Evolutionary conservation across 2,888 invertebrate species (phyloP).

Genomic region (Eledona agricola): DNA sequence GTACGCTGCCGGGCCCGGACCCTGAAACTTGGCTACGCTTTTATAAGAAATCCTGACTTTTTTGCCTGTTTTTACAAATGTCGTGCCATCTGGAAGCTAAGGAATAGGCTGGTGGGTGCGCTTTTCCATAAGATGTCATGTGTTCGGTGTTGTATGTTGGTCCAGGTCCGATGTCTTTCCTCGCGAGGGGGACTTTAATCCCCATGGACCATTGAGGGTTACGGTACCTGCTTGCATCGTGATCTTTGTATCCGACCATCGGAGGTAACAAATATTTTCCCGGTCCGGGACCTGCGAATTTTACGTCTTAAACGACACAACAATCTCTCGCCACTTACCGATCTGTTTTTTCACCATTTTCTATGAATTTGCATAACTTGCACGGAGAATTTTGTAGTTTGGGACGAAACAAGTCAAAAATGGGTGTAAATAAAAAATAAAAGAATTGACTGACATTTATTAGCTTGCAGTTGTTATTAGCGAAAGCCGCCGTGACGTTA

Average conservation of each 20-base stretch:
- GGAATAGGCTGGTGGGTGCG: slow-evolving; percentile 65
- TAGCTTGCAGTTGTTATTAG: slow-evolving; percentile 1
- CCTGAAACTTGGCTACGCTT: slow-evolving; percentile 52
- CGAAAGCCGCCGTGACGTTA: slow-evolving; percentile 7
- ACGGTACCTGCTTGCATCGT: slow-evolving; percentile 71
- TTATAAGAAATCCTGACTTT: slow-evolving; percentile 7
- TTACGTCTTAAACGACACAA: not conserved
- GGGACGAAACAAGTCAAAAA: slow-evolving; percentile 1
- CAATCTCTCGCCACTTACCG: slow-evolving; percentile 6
- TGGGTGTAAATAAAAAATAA: slow-evolving; percentile 29
- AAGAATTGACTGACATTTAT: slow-evolving; percentile 23
- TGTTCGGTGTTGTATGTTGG: slow-evolving; percentile 65
- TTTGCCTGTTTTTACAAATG: slow-evolving; percentile 36
- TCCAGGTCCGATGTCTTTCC: slow-evolving; percentile 58
- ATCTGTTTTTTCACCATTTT: slow-evolving; percentile 22
- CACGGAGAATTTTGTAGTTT: slow-evolving; percentile 13
- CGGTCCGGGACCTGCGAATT: slow-evolving; percentile 71
- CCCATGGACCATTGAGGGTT: slow-evolving; percentile 74
- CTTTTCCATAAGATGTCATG: slow-evolving; percentile 62
- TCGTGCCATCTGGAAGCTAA: slow-evolving; percentile 52
- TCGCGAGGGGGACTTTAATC: slow-evolving; percentile 50
- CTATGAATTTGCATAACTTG: slow-evolving; percentile 11
- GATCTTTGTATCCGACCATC: slow-evolving; percentile 68
- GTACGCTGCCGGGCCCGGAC: slow-evolving; percentile 74
- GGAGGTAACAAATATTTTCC: slow-evolving; percentile 71